phyloP scores from a whole-genome alignment of 2,113 vertebrate genomes.

The Cyprinodon tularosa region DNA sequence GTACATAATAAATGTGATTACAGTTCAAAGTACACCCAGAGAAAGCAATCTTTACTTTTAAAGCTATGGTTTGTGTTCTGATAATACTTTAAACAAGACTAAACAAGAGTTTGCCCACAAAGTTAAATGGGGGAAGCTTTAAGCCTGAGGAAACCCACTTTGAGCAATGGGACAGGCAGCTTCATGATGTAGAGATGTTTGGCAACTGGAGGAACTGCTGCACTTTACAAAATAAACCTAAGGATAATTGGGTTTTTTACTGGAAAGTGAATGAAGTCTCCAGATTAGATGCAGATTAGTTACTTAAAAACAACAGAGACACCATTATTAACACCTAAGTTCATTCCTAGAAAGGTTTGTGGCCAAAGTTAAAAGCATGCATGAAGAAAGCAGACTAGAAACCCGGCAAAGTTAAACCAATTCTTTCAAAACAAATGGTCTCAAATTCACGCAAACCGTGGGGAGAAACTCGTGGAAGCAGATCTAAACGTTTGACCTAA shows the following conservation, averaged over 20 bases:
- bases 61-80: neutral
- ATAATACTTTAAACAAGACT: too few species aligned
- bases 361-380: too few species aligned
- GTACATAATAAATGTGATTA: too few species aligned
- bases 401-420: too few species aligned
- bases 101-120: neutral
- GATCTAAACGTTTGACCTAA: too few species aligned
- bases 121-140: neutral
- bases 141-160: neutral
- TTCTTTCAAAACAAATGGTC: too few species aligned
- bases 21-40: too few species aligned
- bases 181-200: neutral
- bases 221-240: neutral
- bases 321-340: neutral
- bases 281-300: neutral
- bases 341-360: too few species aligned
- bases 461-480: too few species aligned
- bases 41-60: neutral
- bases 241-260: neutral
- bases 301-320: neutral
- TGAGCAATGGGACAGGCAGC: neutral
- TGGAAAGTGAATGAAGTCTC: neutral
- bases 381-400: too few species aligned
- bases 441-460: too few species aligned
- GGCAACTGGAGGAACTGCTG: neutral